These are phyloP conservation scores for Lamellibrachia columna DNA, from an alignment of 2,888 invertebrate genomes.

Conservation along the genomic window DNA sequence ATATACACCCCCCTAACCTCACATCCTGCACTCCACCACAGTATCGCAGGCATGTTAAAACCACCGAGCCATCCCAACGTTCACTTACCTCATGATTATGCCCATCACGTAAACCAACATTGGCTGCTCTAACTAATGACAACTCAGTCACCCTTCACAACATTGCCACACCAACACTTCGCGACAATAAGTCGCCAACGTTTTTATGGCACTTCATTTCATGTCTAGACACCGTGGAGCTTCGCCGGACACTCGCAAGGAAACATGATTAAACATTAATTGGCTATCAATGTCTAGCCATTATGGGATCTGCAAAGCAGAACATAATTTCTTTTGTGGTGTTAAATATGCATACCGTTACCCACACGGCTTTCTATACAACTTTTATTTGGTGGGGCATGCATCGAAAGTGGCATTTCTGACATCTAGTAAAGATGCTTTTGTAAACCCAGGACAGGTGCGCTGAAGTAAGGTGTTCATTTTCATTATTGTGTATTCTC, in stretches of 20 bases:
- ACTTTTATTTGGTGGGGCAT: not conserved
- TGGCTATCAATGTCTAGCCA: not conserved
- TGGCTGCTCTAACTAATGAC: not conserved
- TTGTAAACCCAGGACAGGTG: not conserved
- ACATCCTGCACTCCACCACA: not conserved
- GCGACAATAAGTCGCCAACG: not conserved
- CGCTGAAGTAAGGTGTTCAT: not conserved
- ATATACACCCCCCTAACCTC: not conserved
- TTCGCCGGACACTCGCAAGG: not conserved
- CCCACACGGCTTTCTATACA: not conserved
- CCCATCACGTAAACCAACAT: not conserved
- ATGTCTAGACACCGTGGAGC: not conserved
- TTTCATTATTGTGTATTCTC: not conserved
- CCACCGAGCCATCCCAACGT: not conserved
- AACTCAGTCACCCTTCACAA: not conserved
- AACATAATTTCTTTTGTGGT: slow-evolving; percentile 10
- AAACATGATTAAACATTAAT: slow-evolving; percentile 16
- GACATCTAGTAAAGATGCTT: not conserved
- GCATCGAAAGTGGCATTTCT: not conserved
- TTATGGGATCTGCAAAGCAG: not conserved
- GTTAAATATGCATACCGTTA: not conserved
- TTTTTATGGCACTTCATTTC: not conserved
- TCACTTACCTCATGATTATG: not conserved
- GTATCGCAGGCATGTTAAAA: not conserved
- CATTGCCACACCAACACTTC: not conserved